Conservation (phyloP, 2,113 vertebrate genomes). For the Hystrix brachyura region DNA sequence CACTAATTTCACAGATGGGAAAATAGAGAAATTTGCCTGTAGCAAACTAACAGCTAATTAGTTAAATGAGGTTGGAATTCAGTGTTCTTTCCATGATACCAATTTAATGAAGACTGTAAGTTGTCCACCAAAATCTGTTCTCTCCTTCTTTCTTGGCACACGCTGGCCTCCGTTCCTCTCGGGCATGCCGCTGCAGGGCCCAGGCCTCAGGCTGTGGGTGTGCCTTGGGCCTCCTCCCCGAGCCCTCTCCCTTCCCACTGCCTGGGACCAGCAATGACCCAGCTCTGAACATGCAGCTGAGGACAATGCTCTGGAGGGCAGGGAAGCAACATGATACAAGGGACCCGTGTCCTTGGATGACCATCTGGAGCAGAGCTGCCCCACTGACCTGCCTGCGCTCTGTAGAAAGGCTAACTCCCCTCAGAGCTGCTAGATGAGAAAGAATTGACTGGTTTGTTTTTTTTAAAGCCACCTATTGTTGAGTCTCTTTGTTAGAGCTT, state of each 20-base stretch:
- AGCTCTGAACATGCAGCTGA: background rate
- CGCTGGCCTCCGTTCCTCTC: background rate
- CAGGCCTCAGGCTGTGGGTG: background rate
- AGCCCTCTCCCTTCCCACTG: background rate
- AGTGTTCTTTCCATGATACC: background rate
- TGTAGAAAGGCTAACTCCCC: constrained; percentile 53
- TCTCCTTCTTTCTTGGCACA: constrained; percentile 21
- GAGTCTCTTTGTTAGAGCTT: constrained; percentile 59
- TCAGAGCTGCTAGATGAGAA: constrained; percentile 55
- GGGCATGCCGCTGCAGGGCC: background rate
- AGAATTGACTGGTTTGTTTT: constrained; percentile 66
- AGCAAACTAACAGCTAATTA: constrained; percentile 64
- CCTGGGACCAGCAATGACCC: constrained; percentile 15
- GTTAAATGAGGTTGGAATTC: constrained; percentile 31
- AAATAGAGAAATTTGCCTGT: constrained; percentile 31
- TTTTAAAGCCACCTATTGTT: constrained; percentile 28
- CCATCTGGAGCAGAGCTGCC: constrained; percentile 51
- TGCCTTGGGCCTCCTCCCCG: background rate
- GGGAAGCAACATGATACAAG: constrained; percentile 46
- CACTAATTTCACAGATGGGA: constrained; percentile 48
- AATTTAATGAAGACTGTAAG: constrained; percentile 46
- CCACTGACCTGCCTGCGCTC: constrained; percentile 69
- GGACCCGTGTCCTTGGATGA: constrained; percentile 64
- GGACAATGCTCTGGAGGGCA: constrained; percentile 31
- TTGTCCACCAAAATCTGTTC: constrained; percentile 61